Evolutionary conservation across 2,888 invertebrate species (phyloP), one percentile per base, ranked within the genome.

Genomic region (Parthenolecanium corni): DNA sequence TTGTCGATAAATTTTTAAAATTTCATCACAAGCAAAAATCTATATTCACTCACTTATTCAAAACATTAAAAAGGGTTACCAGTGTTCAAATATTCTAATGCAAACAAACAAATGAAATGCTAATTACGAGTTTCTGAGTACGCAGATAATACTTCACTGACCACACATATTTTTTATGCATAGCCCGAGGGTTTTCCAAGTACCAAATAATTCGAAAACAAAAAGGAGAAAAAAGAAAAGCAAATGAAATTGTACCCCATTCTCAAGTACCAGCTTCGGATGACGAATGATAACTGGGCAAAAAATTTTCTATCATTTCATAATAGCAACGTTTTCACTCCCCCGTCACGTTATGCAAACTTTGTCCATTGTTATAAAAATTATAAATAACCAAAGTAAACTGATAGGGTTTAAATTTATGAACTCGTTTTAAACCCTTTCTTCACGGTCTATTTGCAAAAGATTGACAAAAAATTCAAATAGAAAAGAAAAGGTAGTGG

Each of bases 331-430:
- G 42, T 42, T 44, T 56, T 44, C 56, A 44, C 56, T 54, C 54
- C 54, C 38, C 38, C 20, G 54, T 44, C 21, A 20, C 21, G 38
- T 56, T 56, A 56, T 56, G 44, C 42, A 56, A 56, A 44, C 56
- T 56, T 54, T 23, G 23, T 21, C 42, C 44, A 56, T 56, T 56
- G 56, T 56, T 56, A 24, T 21, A 56, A 21, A 44, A 56, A 56
- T 56, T 56, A 56, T 56, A 56, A 56, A 56, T 56, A 56, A 56
- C 56, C 56, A 56, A 56, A 56, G 56, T 56, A 56, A 56, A 56
- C 56, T 21, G 56, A 56, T 56, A 56, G 40, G 56, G 56, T 56
- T 56, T 44, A 44, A 56, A 56, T 56, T 56, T 56, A 56, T 56
- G 56, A 56, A 56, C 56, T 56, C 52, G 25, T 31, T 12, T 16